Base-by-base conservation (phyloP, 2,888 invertebrate species). In the Polydesmus complanatus region DNA sequence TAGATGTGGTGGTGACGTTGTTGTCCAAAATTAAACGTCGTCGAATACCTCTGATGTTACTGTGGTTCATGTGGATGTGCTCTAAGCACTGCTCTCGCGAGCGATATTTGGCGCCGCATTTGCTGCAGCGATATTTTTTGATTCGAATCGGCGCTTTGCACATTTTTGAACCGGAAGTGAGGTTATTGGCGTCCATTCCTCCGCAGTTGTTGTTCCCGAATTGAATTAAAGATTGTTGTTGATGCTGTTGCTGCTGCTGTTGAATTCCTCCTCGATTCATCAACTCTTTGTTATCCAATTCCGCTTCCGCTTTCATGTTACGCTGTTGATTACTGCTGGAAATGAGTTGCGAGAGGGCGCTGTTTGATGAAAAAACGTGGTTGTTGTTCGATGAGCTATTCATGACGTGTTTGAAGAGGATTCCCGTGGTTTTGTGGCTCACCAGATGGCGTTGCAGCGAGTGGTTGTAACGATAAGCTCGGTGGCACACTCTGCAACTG, bases 381-480 rank as follows among this genome's bases (percentile, higher is more conserved):
- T 62, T 60, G 49, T 64, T 62, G 59, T 66, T 61, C 54, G 68
- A 62, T 11, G 61, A 56, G 51, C 61, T 48, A 23, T 22, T 37
- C 37, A 26, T 51, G 48, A 47, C 63, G 25, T 48, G 57, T 37
- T 52, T 58, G 48, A 37, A 54, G 19, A 60, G 26, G 5, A 60
- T 26, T 18, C 60, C 60, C 3, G 60, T 49, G 61, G 64, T 61
- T 51, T 66, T 64, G 69, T 69, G 69, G 57, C 66, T 66, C 26
- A 68, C 59, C 60, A 69, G 65, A 64, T 72, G 71, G 23, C 70
- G 68, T 56, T 72, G 67, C 55, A 70, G 64, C 37, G 71, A 69
- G 65, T 70, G 68, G 64, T 70, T 69, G 66, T 70, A 71, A 49
- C 70, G 68, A 67, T 73, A 73, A 61, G 70, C 68, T 61, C 72